phyloP scores from a whole-genome alignment of 2,797 vertebrate genomes.

The Choloepus didactylus region DNA sequence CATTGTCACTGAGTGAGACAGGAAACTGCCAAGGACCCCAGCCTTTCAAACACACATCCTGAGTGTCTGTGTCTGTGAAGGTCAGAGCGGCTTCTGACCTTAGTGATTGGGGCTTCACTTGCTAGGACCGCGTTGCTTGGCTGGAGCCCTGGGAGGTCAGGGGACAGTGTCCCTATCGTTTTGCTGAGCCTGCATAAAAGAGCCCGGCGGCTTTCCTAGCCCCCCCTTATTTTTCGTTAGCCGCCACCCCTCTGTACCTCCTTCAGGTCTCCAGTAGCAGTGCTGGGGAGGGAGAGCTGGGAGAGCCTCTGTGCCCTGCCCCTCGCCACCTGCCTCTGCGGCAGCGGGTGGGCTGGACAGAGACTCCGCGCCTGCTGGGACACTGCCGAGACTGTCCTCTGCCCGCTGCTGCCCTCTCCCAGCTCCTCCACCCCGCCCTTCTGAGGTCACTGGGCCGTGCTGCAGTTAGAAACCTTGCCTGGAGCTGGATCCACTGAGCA shows the following conservation, averaged over 20 bases:
- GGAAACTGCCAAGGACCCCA: not conserved
- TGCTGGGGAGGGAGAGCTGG: not conserved
- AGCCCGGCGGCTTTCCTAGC: not conserved
- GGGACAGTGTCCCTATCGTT: not conserved
- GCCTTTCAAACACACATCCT: not conserved
- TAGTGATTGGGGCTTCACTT: not conserved
- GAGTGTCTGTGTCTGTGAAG: not conserved
- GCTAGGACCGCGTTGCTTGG: not conserved
- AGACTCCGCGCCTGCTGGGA: not conserved
- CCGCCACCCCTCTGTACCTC: not conserved
- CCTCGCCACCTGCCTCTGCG: not conserved
- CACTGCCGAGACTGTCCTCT: not conserved
- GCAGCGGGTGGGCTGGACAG: not conserved
- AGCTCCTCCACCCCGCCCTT: not conserved
- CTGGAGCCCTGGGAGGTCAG: not conserved
- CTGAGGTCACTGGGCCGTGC: not conserved
- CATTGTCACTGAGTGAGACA: not conserved
- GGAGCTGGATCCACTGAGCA: not conserved
- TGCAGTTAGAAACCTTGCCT: not conserved
- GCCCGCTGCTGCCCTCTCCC: not conserved
- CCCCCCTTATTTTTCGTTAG: not conserved
- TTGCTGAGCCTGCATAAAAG: not conserved
- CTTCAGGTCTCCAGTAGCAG: not conserved
- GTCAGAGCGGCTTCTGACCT: conserved; percentile 3
- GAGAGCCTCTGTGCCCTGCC: not conserved